phyloP scores from a whole-genome alignment of 2,797 vertebrate genomes.

The Sebastes diaconus region DNA sequence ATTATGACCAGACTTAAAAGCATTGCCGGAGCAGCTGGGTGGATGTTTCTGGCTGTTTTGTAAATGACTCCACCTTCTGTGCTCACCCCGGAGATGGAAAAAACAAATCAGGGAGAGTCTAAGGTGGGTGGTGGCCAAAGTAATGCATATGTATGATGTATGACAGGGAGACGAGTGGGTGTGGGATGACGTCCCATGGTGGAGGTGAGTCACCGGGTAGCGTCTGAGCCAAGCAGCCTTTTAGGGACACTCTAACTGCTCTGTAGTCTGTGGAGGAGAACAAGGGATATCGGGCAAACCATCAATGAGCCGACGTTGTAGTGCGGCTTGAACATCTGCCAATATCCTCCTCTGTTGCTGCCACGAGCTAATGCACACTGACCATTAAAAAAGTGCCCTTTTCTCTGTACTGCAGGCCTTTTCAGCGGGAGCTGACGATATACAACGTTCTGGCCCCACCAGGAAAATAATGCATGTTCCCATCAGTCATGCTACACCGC shows the following conservation, averaged over 20 bases:
- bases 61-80: slow-evolving; percentile 42
- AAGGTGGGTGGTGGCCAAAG: slow-evolving; percentile 17
- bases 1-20: slow-evolving; percentile 46
- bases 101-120: slow-evolving; percentile 30
- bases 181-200: slow-evolving; percentile 54
- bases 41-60: slow-evolving; percentile 45
- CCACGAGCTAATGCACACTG: slow-evolving; percentile 21
- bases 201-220: slow-evolving; percentile 64
- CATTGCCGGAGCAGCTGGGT: slow-evolving; percentile 28
- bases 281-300: not conserved
- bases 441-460: slow-evolving; percentile 48
- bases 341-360: slow-evolving; percentile 33
- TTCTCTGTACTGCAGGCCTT: slow-evolving; percentile 32
- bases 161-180: slow-evolving; percentile 41
- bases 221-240: slow-evolving; percentile 48
- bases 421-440: slow-evolving; percentile 20
- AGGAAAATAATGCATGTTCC: slow-evolving; percentile 79
- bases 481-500: slow-evolving; percentile 82
- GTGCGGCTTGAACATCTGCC: slow-evolving; percentile 34
- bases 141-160: slow-evolving; percentile 56
- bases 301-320: slow-evolving; percentile 22
- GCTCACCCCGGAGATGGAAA: slow-evolving; percentile 25
- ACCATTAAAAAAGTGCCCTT: slow-evolving; percentile 41
- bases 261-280: slow-evolving; percentile 39
- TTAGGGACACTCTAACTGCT: slow-evolving; percentile 38